phyloP scores from a whole-genome alignment of 1,140 invertebrate genomes.

The Lepidurus packardi region DNA sequence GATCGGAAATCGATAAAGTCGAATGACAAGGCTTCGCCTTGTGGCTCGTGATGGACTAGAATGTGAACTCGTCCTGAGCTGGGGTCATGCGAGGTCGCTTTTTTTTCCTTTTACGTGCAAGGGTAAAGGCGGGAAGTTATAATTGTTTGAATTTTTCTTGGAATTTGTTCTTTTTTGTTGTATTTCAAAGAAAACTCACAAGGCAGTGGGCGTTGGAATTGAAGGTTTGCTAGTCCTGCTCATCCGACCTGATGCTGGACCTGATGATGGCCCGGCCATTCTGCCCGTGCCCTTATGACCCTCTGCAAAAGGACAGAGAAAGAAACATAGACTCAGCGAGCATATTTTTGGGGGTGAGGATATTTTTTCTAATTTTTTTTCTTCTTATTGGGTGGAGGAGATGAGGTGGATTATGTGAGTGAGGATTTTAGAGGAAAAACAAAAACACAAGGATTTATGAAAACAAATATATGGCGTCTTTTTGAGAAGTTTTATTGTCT shows the following conservation, averaged over 20 bases:
- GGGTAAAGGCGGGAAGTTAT: not conserved
- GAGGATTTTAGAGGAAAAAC: too few relatives aligned
- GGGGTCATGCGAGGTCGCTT: not conserved
- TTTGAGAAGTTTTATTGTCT: too few relatives aligned
- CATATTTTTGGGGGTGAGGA: not conserved
- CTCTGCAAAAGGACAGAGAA: constrained; percentile 21
- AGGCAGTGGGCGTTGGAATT: constrained; percentile 8
- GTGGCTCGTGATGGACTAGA: not conserved
- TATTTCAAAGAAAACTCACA: constrained; percentile 20
- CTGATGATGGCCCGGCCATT: constrained; percentile 11
- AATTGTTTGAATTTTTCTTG: not conserved
- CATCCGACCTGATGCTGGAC: constrained; percentile 20
- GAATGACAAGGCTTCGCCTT: constrained; percentile 5
- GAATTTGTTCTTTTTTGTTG: not conserved
- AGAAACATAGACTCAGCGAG: constrained; percentile 21
- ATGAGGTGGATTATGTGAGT: too few relatives aligned
- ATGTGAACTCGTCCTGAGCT: not conserved
- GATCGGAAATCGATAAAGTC: constrained; percentile 9
- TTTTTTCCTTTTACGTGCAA: not conserved
- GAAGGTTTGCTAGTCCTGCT: constrained; percentile 13
- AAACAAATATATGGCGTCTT: too few relatives aligned
- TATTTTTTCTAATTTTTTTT: not conserved
- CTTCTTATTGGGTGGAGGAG: too few relatives aligned
- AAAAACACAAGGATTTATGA: too few relatives aligned
- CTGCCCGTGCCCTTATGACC: constrained; percentile 7